Base-by-base conservation (phyloP, 1,140 invertebrate genomes). In the Ephestia elutella region DNA sequence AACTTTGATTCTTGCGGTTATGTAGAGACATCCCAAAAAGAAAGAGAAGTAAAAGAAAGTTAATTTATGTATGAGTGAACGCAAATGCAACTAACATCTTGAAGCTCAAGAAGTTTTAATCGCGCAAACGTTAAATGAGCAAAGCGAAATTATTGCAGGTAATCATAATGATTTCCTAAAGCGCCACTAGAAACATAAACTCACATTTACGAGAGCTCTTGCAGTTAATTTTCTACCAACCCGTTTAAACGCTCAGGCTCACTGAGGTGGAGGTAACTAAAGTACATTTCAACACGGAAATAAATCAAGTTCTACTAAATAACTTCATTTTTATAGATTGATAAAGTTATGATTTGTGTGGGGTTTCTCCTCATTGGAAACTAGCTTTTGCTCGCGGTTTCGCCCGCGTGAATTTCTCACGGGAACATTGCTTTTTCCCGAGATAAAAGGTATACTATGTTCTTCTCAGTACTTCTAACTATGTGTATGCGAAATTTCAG, bases 131-230 rank as follows among this genome's bases (percentile, higher is more conserved):
- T 44, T 44, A 44, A 44, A 44, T 44, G 38, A 44, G 38, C 38
- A 44, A 17, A 17, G 38, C 38, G 10, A 21, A 21, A 25, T 53
- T 53, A 15, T 25, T 53, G 11, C 20, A 20, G 49, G 49, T 50
- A 25, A 53, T 53, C 20, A 8, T 53, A 53, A 53, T 21, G 21
- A 53, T 53, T 53, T 53, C 20, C 50, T 21, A 21, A 18, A 53
- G 21, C 20, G 10, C 13, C n/a, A n/a, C 19, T 53, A n/a, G 5
- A 25, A 53, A 53, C 50, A 25, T 50, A 50, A 20, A 21, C 49
- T 19, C 38, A 25, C 17, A 20, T 49, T 63, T 55, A 63, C 57
- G 53, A 63, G 61, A 59, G 53, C 61, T 59, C 61, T 62, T 38
- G 20, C 15, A 53, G 53, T 63, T 59, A 59, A 63, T 58, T 56